Conservation (phyloP, 2,797 vertebrate species). For the Hapalemur alaotrensis region DNA sequence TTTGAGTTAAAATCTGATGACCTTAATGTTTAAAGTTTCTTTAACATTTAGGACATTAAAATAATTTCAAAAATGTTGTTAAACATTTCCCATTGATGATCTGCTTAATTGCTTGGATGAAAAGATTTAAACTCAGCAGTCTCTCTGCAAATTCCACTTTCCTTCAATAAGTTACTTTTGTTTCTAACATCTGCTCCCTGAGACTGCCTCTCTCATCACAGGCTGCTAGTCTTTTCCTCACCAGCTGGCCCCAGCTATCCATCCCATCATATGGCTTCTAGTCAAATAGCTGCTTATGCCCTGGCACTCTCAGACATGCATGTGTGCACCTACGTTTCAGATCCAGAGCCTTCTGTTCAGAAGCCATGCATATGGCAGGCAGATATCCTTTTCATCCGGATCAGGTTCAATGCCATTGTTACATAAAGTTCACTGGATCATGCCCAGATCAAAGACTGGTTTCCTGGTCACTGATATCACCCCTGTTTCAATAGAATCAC, state of each 20-base stretch:
- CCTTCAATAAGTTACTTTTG: neutral
- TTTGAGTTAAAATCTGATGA: neutral
- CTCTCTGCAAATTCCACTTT: neutral
- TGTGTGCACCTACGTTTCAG: neutral
- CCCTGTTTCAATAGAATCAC: neutral
- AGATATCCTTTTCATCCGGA: conserved; percentile 42
- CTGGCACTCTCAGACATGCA: neutral
- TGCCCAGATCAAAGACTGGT: neutral
- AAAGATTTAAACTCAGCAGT: conserved; percentile 12
- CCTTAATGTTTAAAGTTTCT: neutral
- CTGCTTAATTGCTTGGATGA: conserved; percentile 3
- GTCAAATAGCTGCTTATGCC: conserved; percentile 13
- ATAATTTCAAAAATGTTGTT: neutral
- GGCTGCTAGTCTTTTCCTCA: neutral
- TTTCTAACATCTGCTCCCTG: conserved; percentile 47
- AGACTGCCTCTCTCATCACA: neutral
- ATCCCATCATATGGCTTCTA: neutral
- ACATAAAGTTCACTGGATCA: conserved; percentile 13
- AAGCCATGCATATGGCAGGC: conserved; percentile 21
- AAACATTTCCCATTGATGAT: neutral
- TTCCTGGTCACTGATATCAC: neutral
- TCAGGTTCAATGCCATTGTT: neutral
- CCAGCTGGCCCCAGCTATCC: conserved; percentile 1
- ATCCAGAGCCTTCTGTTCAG: neutral
- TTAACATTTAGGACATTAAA: neutral